phyloP scores from a whole-genome alignment of 2,797 vertebrate species.

The Ctenosaura bakeri region DNA sequence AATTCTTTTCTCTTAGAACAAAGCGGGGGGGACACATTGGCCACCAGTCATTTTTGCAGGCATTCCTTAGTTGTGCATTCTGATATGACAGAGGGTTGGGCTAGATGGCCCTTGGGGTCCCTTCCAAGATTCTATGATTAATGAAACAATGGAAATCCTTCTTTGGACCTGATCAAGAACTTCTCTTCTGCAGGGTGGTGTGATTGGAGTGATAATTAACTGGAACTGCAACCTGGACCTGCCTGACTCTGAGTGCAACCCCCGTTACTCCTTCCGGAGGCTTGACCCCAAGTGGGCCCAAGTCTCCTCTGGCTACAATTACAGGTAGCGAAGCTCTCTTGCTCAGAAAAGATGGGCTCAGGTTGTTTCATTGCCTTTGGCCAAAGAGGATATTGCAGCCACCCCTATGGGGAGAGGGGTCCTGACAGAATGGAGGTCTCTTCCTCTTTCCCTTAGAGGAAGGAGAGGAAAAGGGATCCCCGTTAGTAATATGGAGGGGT shows the following conservation, averaged over 20 bases:
- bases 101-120: too few species aligned
- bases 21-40: too few species aligned
- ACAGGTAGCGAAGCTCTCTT: slow-evolving; percentile 78
- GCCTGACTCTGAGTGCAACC: slow-evolving; percentile 83
- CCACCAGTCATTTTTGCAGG: too few species aligned
- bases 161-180: background rate
- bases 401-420: too few species aligned
- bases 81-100: too few species aligned
- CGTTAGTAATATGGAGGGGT: background rate
- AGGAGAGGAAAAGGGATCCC: background rate
- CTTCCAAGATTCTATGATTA: too few species aligned
- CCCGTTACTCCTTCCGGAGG: slow-evolving; percentile 88
- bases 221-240: slow-evolving; percentile 91
- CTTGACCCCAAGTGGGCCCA: slow-evolving; percentile 84
- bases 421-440: background rate
- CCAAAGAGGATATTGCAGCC: background rate
- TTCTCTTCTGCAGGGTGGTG: slow-evolving; percentile 82
- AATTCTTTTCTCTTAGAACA: too few species aligned
- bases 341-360: background rate
- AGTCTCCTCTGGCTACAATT: slow-evolving; percentile 85
- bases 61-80: too few species aligned
- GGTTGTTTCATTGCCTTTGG: background rate
- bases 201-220: slow-evolving; percentile 91
- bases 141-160: background rate
- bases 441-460: too few species aligned